Evolutionary conservation across 2,888 invertebrate genomes (phyloP), one percentile per base, ranked within the genome.

Genomic region (Nemurella pictetii): DNA sequence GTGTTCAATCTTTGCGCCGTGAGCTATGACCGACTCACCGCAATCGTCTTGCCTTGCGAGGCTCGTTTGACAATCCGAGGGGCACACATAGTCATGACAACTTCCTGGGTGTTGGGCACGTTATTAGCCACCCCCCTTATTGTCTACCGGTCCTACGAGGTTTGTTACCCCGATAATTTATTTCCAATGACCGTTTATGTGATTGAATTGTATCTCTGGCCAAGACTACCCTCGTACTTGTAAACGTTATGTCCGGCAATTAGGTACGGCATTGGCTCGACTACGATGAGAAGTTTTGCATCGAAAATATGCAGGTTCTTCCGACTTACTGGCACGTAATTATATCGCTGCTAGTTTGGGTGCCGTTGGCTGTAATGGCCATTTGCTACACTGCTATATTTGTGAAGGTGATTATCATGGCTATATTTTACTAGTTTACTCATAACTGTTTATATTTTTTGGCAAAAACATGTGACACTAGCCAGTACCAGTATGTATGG

Each of bases 11-110:
- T 97, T 85, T 94, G 95, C 55, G 92, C 94, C 28, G 95, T 97
- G 0, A 96, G 96, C 83, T 96, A 96, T 88, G 96, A 97, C 89
- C 93, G 97, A 27, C 91, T 97, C 29, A 95, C 96, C 1, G 96
- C 96, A 7, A 96, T 97, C 74, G 95, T 95, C 0, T 90, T 95
- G 85, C 95, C 96, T 0, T 91, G 93, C 88, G 95, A 95, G 87
- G 94, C 94, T 0, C 93, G 95, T 86, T 90, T 96, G 82, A 94
- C 94, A 0, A 92, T 92, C 83, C 91, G 92, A 73, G 92, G 92
- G 1, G 94, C 95, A 0, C 93, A 94, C 35, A 92, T 93, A 86
- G 91, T 96, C 5, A 94, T 96, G 86, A 88, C 91, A 0, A 88
- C 91, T 0, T 93, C 95, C 0, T 97, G 97, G 97, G 83, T 95